A percentile compares a stretch with the other conserved stretches of the same genome.
These are phyloP conservation scores for Ammodytes dubius DNA, from an alignment of 2,113 vertebrate genomes.

Conservation along the genomic window DNA sequence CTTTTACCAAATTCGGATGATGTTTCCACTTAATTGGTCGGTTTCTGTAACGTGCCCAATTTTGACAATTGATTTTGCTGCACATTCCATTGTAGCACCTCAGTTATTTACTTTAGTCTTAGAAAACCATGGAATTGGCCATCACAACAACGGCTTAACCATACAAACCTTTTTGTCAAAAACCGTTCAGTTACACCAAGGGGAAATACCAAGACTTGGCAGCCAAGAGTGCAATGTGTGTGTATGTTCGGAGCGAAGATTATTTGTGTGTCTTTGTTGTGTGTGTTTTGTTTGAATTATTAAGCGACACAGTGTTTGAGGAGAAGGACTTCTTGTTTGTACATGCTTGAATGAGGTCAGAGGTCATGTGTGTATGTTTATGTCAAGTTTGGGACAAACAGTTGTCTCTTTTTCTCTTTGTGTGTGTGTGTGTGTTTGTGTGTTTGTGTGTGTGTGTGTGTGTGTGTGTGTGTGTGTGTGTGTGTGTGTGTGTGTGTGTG, in stretches of 20 bases:
- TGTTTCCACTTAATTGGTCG: constrained; percentile 15
- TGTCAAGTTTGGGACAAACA: constrained; percentile 2
- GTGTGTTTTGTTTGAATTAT: constrained; percentile 10
- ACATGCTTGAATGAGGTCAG: constrained; percentile 29
- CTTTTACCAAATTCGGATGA: constrained; percentile 9
- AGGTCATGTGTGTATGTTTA: constrained; percentile 33
- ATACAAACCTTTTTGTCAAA: constrained; percentile 66
- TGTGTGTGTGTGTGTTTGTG: background rate
- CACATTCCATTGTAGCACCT: constrained; percentile 12
- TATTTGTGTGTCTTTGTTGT: constrained; percentile 3
- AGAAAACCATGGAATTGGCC: constrained; percentile 63
- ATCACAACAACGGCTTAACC: constrained; percentile 51
- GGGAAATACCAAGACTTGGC: constrained; percentile 42
- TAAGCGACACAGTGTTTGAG: constrained; percentile 25
- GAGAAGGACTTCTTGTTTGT: constrained; percentile 3
- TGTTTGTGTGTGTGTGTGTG: constrained; percentile 2
- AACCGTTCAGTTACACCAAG: constrained; percentile 51
- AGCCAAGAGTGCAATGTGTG: constrained; percentile 25
- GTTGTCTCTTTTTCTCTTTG: too few species aligned
- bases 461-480: background rate
- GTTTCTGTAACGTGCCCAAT: background rate
- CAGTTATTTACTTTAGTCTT: constrained; percentile 44
- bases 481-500: background rate
- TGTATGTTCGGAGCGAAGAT: background rate
- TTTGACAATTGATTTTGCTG: background rate